phyloP scores from a whole-genome alignment of 2,888 invertebrate genomes.

The Eilema depressum region DNA sequence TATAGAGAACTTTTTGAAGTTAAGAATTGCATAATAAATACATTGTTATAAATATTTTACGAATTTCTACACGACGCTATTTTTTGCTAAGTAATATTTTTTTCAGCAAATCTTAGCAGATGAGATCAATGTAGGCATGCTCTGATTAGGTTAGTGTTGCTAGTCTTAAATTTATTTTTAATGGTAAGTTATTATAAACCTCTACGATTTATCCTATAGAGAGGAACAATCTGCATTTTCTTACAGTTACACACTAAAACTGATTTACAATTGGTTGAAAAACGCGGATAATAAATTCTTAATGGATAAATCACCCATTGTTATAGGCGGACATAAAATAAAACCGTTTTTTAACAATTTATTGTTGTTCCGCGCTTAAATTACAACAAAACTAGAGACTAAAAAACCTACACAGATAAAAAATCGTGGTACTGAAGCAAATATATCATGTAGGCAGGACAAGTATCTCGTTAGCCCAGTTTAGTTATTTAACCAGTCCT shows the following conservation, averaged over 20 bases:
- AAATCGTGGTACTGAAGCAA: background rate
- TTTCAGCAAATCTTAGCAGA: too few species aligned
- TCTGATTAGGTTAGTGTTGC: too few species aligned
- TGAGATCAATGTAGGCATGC: too few species aligned
- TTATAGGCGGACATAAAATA: constrained; percentile 28
- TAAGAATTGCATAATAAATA: too few species aligned
- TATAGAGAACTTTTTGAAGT: too few species aligned
- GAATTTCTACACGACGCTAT: too few species aligned
- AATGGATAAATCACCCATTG: constrained; percentile 40
- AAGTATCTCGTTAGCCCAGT: constrained; percentile 16
- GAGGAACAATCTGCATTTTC: constrained; percentile 25
- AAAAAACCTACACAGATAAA: constrained; percentile 9
- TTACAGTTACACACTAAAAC: constrained; percentile 33
- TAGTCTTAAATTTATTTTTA: too few species aligned
- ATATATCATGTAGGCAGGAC: background rate
- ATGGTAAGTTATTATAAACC: constrained; percentile 4
- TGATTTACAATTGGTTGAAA: constrained; percentile 44
- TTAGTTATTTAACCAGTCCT: constrained; percentile 2
- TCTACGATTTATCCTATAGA: constrained; percentile 11
- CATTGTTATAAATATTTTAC: too few species aligned
- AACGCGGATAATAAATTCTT: constrained; percentile 22
- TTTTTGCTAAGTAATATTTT: too few species aligned
- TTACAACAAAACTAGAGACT: background rate
- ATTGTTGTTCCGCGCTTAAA: constrained; percentile 9
- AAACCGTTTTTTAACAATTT: constrained; percentile 28